These are phyloP conservation scores for Pyrocephalus nanus DNA, from an alignment of 2,797 vertebrate species.

Conservation along the genomic window DNA sequence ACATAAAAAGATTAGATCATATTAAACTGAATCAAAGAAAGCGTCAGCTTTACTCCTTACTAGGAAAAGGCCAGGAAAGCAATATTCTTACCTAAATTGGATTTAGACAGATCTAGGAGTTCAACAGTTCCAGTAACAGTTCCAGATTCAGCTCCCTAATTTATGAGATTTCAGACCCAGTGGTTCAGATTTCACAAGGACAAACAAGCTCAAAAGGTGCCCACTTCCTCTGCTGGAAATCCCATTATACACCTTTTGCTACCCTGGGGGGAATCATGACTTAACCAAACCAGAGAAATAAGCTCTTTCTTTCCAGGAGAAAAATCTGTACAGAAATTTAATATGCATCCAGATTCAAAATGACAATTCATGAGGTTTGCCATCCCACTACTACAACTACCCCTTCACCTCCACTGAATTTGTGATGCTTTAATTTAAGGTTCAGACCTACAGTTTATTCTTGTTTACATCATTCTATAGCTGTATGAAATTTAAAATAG, in stretches of 20 bases:
- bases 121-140: neutral
- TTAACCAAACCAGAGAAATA: neutral
- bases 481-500: neutral
- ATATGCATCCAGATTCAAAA: neutral
- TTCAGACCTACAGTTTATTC: neutral
- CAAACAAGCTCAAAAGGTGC: neutral
- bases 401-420: neutral
- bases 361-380: neutral
- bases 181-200: neutral
- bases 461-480: neutral
- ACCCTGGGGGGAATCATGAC: neutral
- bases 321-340: neutral
- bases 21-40: constrained; percentile 27
- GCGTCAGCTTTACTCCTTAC: neutral
- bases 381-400: neutral
- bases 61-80: neutral
- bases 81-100: neutral
- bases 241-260: neutral
- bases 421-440: neutral
- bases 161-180: neutral
- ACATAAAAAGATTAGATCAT: constrained; percentile 28
- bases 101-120: neutral
- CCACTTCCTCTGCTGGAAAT: neutral
- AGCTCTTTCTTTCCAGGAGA: neutral
- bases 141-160: neutral